Base-by-base conservation (phyloP, 1,140 invertebrate genomes). In the Lethocerus indicus region DNA sequence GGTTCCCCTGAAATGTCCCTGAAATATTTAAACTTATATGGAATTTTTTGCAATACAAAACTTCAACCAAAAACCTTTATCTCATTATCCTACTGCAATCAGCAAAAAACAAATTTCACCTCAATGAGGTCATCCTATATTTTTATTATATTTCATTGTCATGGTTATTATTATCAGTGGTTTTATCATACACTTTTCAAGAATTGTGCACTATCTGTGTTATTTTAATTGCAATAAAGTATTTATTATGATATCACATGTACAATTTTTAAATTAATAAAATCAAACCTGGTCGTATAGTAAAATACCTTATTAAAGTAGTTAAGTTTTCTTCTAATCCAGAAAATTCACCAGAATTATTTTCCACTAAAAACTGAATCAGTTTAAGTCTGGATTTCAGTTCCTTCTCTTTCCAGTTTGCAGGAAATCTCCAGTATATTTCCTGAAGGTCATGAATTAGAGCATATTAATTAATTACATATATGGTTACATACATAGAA, bases 371-470 rank as follows among this genome's bases (percentile, higher is more conserved):
- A n/a, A n/a, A n/a, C n/a, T n/a, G n/a, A n/a, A n/a, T n/a, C n/a
- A n/a, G n/a, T n/a, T n/a, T n/a, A n/a, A n/a, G n/a, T n/a, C n/a
- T n/a, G n/a, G n/a, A n/a, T n/a, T n/a, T n/a, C n/a, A n/a, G n/a
- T n/a, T 44, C 42, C 14, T 13, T n/a, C 18, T 44, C 42, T 16
- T 26, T 24, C 42, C 42, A 44, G 3, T 24, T 23, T 16, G 42
- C 3, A 44, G 42, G 25, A 12, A 44, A 44, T 27, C 42, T 44
- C 42, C 42, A 44, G 23, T 44, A 44, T 14, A 44, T 44, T 28
- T 44, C 42, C 42, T 44, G 25, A 7, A 39, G 16, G 21, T 5
- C n/a, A 39, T 7, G 21, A 21, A 42, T 24, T 41, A 42, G 26
- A 23, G 16, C 1, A 42, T n/a, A 3, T 6, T 1, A 20, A 20